phyloP scores from a whole-genome alignment of 2,797 vertebrate species.

The Simalia tracyae region DNA sequence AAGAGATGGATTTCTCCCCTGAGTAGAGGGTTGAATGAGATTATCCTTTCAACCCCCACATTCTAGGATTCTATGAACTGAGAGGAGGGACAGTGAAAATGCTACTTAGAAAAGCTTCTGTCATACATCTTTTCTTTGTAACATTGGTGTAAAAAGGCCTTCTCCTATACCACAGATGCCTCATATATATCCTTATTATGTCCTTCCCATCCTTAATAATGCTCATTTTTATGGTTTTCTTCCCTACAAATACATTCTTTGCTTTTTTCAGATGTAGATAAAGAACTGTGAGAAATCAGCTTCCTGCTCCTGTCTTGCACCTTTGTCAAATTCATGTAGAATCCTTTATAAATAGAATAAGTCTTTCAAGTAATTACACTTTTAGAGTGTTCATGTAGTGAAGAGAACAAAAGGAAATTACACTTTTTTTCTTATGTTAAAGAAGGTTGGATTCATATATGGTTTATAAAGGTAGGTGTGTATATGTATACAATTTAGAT shows the following conservation, averaged over 20 bases:
- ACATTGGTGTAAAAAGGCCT: neutral
- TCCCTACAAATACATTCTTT: constrained; percentile 41
- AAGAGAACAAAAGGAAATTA: constrained; percentile 41
- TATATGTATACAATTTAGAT: constrained; percentile 8
- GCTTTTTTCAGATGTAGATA: constrained; percentile 56
- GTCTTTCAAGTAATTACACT: constrained; percentile 68
- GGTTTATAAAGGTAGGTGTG: constrained; percentile 16
- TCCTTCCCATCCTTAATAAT: constrained; percentile 1
- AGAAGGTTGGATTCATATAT: constrained; percentile 19
- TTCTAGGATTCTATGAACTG: neutral
- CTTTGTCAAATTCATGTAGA: constrained; percentile 65
- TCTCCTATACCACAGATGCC: neutral
- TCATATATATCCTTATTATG: neutral
- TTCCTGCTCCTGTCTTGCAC: constrained; percentile 63
- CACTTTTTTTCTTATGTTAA: constrained; percentile 49
- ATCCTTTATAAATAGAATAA: constrained; percentile 73
- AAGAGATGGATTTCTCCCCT: neutral
- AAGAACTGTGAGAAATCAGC: constrained; percentile 50
- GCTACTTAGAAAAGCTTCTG: neutral
- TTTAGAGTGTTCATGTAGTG: constrained; percentile 52
- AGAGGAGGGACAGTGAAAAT: neutral
- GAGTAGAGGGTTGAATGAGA: neutral
- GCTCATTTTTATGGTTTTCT: constrained; percentile 35
- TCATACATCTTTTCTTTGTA: neutral
- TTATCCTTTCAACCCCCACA: neutral